phyloP scores from a whole-genome alignment of 2,888 invertebrate species.

The Oligia fasciuncula region DNA sequence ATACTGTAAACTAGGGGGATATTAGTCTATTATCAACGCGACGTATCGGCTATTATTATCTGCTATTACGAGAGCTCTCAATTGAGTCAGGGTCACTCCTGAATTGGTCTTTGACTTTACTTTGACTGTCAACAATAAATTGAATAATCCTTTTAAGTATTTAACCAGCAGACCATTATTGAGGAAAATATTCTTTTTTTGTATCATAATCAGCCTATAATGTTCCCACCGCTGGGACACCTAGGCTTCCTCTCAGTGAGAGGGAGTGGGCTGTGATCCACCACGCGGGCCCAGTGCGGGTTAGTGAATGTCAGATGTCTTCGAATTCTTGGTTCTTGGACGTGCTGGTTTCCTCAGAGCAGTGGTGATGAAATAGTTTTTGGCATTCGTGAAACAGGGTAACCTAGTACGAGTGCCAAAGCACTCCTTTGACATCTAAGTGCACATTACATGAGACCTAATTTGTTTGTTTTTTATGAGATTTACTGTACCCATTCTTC shows the following conservation, averaged over 20 bases:
- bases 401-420: too few relatives aligned
- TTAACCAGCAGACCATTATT: not conserved
- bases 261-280: not conserved
- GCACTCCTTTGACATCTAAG: too few relatives aligned
- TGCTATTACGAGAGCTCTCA: slow-evolving; percentile 27
- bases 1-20: slow-evolving; percentile 24
- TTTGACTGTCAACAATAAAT: slow-evolving; percentile 18
- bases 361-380: too few relatives aligned
- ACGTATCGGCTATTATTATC: slow-evolving; percentile 37
- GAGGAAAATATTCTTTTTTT: not conserved
- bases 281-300: not conserved
- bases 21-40: slow-evolving; percentile 43
- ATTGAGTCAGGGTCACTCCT: slow-evolving; percentile 34
- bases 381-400: too few relatives aligned
- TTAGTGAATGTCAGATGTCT: not conserved
- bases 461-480: too few relatives aligned
- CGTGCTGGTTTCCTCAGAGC: too few relatives aligned
- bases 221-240: not conserved
- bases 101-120: slow-evolving; percentile 43
- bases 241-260: not conserved
- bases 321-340: not conserved
- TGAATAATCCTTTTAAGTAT: slow-evolving; percentile 5
- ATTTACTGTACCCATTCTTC: too few relatives aligned
- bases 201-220: not conserved
- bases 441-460: too few relatives aligned